Evolutionary conservation across 2,888 invertebrate species (phyloP).

Genomic region (Brenthis ino): DNA sequence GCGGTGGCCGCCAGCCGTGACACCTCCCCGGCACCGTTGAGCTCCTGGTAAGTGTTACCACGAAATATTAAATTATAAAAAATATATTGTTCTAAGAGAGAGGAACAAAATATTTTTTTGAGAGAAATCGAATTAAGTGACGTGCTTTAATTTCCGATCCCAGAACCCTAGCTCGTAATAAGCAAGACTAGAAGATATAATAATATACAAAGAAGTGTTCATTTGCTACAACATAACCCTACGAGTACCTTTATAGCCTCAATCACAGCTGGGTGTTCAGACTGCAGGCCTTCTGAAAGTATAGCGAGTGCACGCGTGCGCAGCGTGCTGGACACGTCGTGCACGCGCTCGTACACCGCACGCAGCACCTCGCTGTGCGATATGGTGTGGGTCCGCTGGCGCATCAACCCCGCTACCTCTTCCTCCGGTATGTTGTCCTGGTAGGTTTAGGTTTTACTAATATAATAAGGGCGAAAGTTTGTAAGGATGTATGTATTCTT

Average conservation of each 20-base stretch:
- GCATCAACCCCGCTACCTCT: conserved; percentile 52
- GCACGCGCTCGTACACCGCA: conserved; percentile 76
- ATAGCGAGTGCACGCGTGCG: conserved; percentile 84
- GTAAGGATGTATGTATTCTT: too few relatives aligned
- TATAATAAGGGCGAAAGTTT: not conserved
- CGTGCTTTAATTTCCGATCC: too few relatives aligned
- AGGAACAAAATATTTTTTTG: too few relatives aligned
- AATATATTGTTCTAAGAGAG: not conserved
- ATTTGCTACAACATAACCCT: too few relatives aligned
- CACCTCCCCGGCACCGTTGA: conserved; percentile 58
- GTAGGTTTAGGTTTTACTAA: not conserved
- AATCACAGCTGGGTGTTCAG: conserved; percentile 49
- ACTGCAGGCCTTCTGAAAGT: conserved; percentile 77
- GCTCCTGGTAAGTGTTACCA: conserved; percentile 46
- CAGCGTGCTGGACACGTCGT: conserved; percentile 82
- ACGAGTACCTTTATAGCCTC: conserved; percentile 53
- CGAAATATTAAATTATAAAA: not conserved
- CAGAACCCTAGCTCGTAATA: not conserved
- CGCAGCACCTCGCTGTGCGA: conserved; percentile 66
- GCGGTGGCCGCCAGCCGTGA: conserved; percentile 59
- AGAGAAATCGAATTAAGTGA: too few relatives aligned
- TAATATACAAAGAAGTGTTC: too few relatives aligned
- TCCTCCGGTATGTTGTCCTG: conserved; percentile 53
- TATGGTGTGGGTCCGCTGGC: conserved; percentile 55
- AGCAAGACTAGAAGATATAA: too few relatives aligned